These are phyloP conservation scores for Paraplagusia blochii DNA, from an alignment of 2,113 vertebrate species.

Conservation along the genomic window DNA sequence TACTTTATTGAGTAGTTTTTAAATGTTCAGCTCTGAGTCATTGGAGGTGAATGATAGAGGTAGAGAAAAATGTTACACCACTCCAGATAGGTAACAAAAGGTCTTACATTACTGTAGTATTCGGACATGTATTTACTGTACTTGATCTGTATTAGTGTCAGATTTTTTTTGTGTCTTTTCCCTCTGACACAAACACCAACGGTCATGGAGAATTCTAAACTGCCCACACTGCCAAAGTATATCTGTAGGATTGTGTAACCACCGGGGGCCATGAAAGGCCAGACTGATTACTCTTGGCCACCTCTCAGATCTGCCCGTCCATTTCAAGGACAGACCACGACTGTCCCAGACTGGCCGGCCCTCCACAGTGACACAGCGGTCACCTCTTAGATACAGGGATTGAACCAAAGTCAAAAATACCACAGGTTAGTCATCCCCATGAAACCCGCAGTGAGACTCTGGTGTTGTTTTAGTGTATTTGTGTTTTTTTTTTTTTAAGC, in stretches of 20 bases:
- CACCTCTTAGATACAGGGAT: conserved; percentile 34
- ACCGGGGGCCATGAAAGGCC: conserved; percentile 40
- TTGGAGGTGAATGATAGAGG: too few relatives aligned
- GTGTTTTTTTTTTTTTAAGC: background rate
- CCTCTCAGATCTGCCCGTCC: background rate
- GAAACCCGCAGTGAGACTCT: background rate
- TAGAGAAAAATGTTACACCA: too few relatives aligned
- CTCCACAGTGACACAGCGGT: conserved; percentile 3
- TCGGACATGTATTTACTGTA: too few relatives aligned
- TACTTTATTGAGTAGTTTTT: background rate
- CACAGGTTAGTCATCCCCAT: too few relatives aligned
- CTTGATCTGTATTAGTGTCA: too few relatives aligned
- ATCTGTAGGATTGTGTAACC: conserved; percentile 55
- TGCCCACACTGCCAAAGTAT: conserved; percentile 38
- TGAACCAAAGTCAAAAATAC: conserved; percentile 36
- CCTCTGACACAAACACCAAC: too few relatives aligned
- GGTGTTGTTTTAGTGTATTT: conserved; percentile 8
- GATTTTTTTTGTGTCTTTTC: too few relatives aligned
- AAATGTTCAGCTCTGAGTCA: background rate
- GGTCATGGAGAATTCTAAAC: too few relatives aligned
- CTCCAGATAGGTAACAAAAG: too few relatives aligned
- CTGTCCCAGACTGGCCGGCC: conserved; percentile 32
- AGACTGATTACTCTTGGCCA: conserved; percentile 17
- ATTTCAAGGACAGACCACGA: conserved; percentile 46
- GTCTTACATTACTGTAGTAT: too few relatives aligned